Base-by-base conservation (phyloP, 2,888 invertebrate genomes). In the Siphlonurus alternatus region DNA sequence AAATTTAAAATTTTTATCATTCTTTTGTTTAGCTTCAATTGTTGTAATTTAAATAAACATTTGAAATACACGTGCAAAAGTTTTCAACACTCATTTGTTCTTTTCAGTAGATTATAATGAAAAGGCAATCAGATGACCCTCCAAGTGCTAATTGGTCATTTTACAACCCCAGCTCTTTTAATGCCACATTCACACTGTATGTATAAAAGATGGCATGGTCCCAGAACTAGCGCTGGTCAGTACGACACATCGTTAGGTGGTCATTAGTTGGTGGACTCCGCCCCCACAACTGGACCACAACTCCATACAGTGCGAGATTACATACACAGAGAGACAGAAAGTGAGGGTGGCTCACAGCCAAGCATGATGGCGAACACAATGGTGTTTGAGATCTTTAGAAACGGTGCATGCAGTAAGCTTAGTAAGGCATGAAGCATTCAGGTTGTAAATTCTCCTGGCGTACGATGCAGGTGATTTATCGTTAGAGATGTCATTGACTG, bases 391-490 rank as follows among this genome's bases (percentile, higher is more conserved):
- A 38, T 38, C 38, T 38, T 38, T 38, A 38, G 38, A 38, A 38
- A 38, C 38, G 38, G 5, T 38, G 38, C 38, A 38, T 38, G 38
- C 38, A 38, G 5, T 38, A 5, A 38, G 38, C 15, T 10, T 38
- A 38, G 15, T 38, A 38, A 10, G 38, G 38, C 5, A 5, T 38
- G 7, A 38, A 38, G 38, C 38, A 10, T 38, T 5, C 38, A 38
- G 5, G 38, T n/a, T n/a, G n/a, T n/a, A n/a, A n/a, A n/a, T n/a
- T n/a, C n/a, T n/a, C n/a, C n/a, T n/a, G n/a, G n/a, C n/a, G n/a
- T n/a, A n/a, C n/a, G n/a, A n/a, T n/a, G n/a, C n/a, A n/a, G n/a
- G 56, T 56, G 56, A 56, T 56, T 56, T 56, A 56, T 56, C 56
- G 56, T 56, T 20, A 10, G 7, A 5, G 7, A n/a, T 56, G 56